Conservation (phyloP, 2,888 invertebrate genomes). For the Leptinotarsa rubiginosa region DNA sequence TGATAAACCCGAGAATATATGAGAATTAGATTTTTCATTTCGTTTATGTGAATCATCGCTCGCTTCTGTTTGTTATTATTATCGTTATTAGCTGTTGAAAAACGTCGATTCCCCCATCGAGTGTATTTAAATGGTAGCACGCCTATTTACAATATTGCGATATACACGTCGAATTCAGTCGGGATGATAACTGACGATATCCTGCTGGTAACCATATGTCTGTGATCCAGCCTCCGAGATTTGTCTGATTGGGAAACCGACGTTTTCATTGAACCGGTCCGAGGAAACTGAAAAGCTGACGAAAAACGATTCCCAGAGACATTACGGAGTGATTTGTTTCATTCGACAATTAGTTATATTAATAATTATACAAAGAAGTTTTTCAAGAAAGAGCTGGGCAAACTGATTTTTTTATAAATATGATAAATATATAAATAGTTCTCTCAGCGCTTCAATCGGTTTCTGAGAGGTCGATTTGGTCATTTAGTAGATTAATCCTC, state of each 20-base stretch:
- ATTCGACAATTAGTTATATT: too few relatives aligned
- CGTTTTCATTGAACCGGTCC: too few relatives aligned
- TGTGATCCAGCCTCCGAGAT: not conserved
- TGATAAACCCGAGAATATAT: constrained; percentile 32
- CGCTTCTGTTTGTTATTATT: constrained; percentile 39
- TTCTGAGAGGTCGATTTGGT: too few relatives aligned
- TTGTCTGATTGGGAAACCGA: not conserved
- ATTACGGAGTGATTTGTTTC: too few relatives aligned
- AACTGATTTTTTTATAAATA: too few relatives aligned
- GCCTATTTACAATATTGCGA: constrained; percentile 30
- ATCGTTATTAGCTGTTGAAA: constrained; percentile 43
- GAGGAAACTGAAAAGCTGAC: too few relatives aligned
- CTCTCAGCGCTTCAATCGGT: too few relatives aligned
- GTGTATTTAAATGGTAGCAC: constrained; percentile 25
- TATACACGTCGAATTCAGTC: constrained; percentile 40
- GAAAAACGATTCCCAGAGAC: too few relatives aligned
- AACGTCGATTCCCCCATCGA: constrained; percentile 22
- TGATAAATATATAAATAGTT: too few relatives aligned
- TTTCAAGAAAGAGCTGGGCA: too few relatives aligned
- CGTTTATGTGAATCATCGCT: constrained; percentile 38
- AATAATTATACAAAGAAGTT: too few relatives aligned
- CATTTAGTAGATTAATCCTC: too few relatives aligned
- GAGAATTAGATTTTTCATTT: constrained; percentile 27
- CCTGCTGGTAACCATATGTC: constrained; percentile 30
- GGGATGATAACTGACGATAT: constrained; percentile 45